Evolutionary conservation across 2,888 invertebrate genomes (phyloP).

Genomic region (Diogma glabrata): DNA sequence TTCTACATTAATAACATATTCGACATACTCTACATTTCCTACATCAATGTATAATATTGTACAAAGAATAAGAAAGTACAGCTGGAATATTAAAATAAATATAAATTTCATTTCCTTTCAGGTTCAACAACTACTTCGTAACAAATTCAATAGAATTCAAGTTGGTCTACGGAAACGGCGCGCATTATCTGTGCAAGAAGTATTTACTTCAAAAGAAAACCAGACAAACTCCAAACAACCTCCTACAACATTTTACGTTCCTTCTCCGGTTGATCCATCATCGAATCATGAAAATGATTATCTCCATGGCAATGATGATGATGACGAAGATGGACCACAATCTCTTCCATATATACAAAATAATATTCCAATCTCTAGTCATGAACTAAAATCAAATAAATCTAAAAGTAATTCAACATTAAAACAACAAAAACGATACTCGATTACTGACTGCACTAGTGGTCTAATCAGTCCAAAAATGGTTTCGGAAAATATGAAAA

Average conservation of each 20-base stretch:
- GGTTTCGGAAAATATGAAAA: conserved; percentile 7
- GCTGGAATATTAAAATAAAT: too few relatives aligned
- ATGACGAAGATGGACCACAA: conserved; percentile 13
- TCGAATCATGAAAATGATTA: conserved; percentile 9
- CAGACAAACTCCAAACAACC: conserved; percentile 28
- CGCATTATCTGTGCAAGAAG: conserved; percentile 58
- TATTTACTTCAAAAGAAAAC: conserved; percentile 33
- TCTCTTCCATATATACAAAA: conserved; percentile 15
- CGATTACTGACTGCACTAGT: background rate
- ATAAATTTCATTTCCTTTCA: background rate
- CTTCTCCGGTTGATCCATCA: conserved; percentile 40
- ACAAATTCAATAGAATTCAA: conserved; percentile 57
- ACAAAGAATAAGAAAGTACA: too few relatives aligned
- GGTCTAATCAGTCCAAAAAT: conserved; percentile 4
- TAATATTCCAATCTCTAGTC: background rate
- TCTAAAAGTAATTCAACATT: conserved; percentile 6
- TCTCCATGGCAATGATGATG: conserved; percentile 2
- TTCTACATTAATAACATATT: too few relatives aligned
- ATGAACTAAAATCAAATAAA: conserved; percentile 1
- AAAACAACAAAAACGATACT: conserved; percentile 4
- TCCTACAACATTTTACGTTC: conserved; percentile 58
- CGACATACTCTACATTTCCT: too few relatives aligned
- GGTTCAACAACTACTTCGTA: conserved; percentile 41
- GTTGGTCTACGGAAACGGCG: conserved; percentile 53
- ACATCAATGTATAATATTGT: too few relatives aligned